These are phyloP conservation scores for Nephrocerus scutellatus DNA, from an alignment of 2,888 invertebrate genomes.

Conservation along the genomic window DNA sequence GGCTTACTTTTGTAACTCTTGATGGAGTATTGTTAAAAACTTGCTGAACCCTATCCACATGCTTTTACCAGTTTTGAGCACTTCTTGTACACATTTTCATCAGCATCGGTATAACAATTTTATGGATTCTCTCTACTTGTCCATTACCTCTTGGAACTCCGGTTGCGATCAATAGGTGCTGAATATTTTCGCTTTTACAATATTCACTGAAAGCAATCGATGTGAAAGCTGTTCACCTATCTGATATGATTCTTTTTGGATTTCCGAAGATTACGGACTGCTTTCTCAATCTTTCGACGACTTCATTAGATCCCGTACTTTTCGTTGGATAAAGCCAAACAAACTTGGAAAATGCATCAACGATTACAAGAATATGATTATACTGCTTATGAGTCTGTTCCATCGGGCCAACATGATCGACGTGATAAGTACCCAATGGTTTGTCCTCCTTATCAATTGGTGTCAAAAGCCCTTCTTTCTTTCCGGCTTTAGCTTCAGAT, in stretches of 20 bases:
- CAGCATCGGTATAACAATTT: conserved; percentile 32
- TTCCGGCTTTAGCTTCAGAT: conserved; percentile 28
- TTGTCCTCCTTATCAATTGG: conserved; percentile 29
- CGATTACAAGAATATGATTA: conserved; percentile 34
- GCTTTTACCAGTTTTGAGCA: conserved; percentile 27
- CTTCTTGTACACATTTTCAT: conserved; percentile 37
- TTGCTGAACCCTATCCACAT: conserved; percentile 15
- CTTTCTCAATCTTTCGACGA: conserved; percentile 26
- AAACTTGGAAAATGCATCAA: conserved; percentile 38
- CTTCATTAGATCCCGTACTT: conserved; percentile 27
- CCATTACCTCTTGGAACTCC: conserved; percentile 35
- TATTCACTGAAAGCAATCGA: conserved; percentile 33
- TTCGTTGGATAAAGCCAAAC: conserved; percentile 35
- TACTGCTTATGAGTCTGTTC: conserved; percentile 32
- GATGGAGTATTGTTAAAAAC: conserved; percentile 21
- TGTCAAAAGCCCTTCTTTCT: conserved; percentile 35
- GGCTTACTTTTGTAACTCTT: background rate
- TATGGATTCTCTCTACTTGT: conserved; percentile 34
- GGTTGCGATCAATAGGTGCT: conserved; percentile 30
- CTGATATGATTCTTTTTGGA: conserved; percentile 33
- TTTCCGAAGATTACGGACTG: conserved; percentile 19
- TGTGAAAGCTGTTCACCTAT: conserved; percentile 40
- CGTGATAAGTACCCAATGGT: conserved; percentile 32
- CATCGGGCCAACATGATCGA: conserved; percentile 38
- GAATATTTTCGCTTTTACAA: conserved; percentile 28